These are phyloP conservation scores for Promerops cafer DNA, from an alignment of 2,113 vertebrate species.

Conservation along the genomic window DNA sequence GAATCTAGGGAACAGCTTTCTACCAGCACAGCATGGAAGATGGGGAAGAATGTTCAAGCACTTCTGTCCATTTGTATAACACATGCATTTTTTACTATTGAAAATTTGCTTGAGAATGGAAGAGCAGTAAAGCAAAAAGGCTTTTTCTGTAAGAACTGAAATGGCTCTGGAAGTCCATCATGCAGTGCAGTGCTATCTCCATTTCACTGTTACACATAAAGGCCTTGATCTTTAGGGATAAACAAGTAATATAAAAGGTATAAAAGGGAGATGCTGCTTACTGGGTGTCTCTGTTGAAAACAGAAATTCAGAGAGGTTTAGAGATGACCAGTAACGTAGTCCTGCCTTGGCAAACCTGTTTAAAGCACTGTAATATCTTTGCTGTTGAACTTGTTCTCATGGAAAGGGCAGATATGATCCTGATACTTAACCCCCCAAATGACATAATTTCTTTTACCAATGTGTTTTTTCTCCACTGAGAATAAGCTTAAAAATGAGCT, in stretches of 20 bases:
- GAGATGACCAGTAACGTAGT: not conserved
- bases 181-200: not conserved
- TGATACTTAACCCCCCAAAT: not conserved
- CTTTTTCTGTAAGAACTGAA: not conserved
- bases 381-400: not conserved
- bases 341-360: not conserved
- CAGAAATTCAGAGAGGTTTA: not conserved
- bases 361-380: not conserved
- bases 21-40: not conserved
- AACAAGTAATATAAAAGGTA: not conserved
- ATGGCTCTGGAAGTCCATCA: not conserved
- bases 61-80: not conserved
- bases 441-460: not conserved
- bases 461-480: not conserved
- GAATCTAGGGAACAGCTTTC: not conserved
- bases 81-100: not conserved
- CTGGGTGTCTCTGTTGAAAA: not conserved
- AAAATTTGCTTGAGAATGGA: not conserved
- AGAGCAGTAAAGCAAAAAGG: not conserved
- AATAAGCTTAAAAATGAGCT: not conserved
- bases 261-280: not conserved
- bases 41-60: not conserved
- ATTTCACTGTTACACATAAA: not conserved
- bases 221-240: not conserved
- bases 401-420: not conserved